phyloP scores from a whole-genome alignment of 2,888 invertebrate species.

The Hydroisotoma schaefferi region DNA sequence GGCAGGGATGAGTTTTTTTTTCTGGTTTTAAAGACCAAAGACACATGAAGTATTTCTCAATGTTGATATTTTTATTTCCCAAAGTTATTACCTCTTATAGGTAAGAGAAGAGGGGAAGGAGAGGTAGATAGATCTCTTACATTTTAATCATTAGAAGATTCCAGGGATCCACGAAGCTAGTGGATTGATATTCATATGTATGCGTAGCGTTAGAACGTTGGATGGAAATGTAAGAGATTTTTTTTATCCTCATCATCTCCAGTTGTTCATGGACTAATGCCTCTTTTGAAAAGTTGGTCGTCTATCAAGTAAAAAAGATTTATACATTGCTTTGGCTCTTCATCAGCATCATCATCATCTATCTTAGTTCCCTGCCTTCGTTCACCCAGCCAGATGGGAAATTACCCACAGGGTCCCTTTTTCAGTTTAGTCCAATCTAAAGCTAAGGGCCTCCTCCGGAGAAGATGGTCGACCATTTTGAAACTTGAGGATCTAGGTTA shows the following conservation, averaged over 20 bases:
- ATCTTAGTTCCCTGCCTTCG: no score
- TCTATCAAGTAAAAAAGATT: no score
- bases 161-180: no score
- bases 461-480: conserved; percentile 31
- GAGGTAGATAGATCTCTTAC: not conserved
- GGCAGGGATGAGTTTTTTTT: not conserved
- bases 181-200: no score
- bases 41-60: not conserved
- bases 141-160: no score
- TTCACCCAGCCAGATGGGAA: no score
- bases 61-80: not conserved
- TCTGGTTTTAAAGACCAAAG: no score
- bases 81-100: not conserved
- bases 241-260: no score
- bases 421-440: conserved; percentile 29
- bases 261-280: conserved; percentile 4
- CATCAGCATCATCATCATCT: conserved; percentile 3
- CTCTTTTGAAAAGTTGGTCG: conserved; percentile 1
- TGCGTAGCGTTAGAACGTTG: no score
- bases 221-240: no score
- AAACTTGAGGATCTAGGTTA: no score
- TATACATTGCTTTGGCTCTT: no score
- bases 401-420: conserved; percentile 4
- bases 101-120: not conserved
- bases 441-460: conserved; percentile 34